Evolutionary conservation across 2,888 invertebrate species (phyloP), one percentile per base, ranked within the genome.

Genomic region (Hemithea aestivaria): DNA sequence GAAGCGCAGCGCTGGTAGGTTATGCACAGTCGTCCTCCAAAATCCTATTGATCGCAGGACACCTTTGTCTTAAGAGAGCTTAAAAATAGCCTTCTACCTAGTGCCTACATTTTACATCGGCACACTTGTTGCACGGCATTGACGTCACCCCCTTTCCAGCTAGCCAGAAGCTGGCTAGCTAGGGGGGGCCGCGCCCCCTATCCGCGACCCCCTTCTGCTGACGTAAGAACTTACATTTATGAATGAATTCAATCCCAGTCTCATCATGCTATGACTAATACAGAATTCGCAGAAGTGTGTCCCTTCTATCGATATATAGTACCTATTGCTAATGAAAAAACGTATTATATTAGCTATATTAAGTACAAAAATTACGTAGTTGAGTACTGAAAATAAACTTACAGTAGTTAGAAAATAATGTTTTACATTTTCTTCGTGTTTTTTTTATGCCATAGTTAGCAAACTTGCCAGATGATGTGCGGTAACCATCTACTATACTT

Each of bases 111-210:
- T 64, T 64, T 67, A 63, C 66, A 68, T 68, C 45, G 59, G 53
- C 69, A 66, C 79, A 84, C 84, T 84, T 84, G 84, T 84, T 85
- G 85, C 85, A 75, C 68, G 64, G 58, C 21, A 57, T 82, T 84
- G 84, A 85, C 85, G 85, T 85, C 84, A 84, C 61, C 53, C 55
- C 73, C 74, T 68, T 59, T 62, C 56, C 66, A 68, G 59, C 52
- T 52, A 53, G 53, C 61, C 57, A 54, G 42, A 55, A 51, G 56
- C 52, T 56, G 44, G 50, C 44, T 16, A 5, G 49, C 45, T 49
- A 50, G 62, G 66, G 69, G 70, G 72, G 51, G 47, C 61, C 68
- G 73, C 69, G 68, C 73, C 78, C 66, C 72, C 76, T 66, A 51
- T 62, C 55, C 62, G 69, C 16, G 16, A 2, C 16, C 16, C 71